These are phyloP conservation scores for Australoheros facetus DNA, from an alignment of 2,797 vertebrate genomes.

Conservation along the genomic window DNA sequence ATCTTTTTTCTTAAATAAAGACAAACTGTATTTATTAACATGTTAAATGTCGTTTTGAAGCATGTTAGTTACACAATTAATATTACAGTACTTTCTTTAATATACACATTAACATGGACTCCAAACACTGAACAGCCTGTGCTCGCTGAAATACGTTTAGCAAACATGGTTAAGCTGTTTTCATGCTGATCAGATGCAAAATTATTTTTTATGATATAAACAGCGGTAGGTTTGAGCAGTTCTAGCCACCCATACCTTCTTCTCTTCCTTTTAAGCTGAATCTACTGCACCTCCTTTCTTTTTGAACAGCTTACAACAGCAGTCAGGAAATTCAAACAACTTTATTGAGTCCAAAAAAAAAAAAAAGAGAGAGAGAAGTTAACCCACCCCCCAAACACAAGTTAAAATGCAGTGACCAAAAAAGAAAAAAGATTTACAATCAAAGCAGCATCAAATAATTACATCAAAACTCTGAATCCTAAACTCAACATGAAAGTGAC, in stretches of 20 bases:
- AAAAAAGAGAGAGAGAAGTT: conserved; percentile 6
- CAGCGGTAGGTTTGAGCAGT: not conserved
- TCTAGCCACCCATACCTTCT: too few species aligned
- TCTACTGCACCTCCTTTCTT: not conserved
- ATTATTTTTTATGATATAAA: not conserved
- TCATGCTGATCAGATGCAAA: not conserved
- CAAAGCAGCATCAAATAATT: conserved; percentile 44
- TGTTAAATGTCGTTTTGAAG: not conserved
- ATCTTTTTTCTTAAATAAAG: not conserved
- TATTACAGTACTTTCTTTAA: too few species aligned
- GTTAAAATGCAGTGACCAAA: conserved; percentile 22
- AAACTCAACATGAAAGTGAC: conserved; percentile 2
- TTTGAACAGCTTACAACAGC: not conserved
- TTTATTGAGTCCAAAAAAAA: conserved; percentile 61
- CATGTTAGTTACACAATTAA: too few species aligned
- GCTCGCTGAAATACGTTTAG: not conserved
- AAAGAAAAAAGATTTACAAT: conserved; percentile 31
- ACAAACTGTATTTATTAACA: not conserved
- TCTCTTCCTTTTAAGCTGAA: too few species aligned
- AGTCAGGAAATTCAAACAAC: conserved; percentile 25
- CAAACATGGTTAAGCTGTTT: not conserved
- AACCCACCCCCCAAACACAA: conserved; percentile 3
- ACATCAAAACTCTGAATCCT: not conserved
- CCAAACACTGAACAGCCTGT: not conserved
- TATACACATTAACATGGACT: too few species aligned